Percentiles rank a stretch among this genome's conserved stretches.
Evolutionary conservation across 2,797 vertebrate genomes (phyloP).

Genomic region (Sebastolobus alascanus): DNA sequence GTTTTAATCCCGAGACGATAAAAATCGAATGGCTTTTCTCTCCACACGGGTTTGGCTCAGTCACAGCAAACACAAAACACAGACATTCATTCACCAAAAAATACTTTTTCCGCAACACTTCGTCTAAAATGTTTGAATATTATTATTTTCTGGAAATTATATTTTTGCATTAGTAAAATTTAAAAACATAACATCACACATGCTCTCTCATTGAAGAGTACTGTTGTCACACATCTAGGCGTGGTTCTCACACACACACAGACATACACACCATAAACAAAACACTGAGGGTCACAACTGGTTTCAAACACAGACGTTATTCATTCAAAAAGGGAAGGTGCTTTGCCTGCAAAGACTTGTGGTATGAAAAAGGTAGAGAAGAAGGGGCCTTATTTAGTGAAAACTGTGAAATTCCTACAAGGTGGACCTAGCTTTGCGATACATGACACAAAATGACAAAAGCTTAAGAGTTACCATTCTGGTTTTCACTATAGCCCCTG

Average conservation of each 20-base stretch:
- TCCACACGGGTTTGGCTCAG: slow-evolving; percentile 68
- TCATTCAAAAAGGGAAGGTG: slow-evolving; percentile 54
- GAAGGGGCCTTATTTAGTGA: slow-evolving; percentile 19
- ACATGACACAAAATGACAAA: slow-evolving; percentile 45
- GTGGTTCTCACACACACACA: slow-evolving; percentile 35
- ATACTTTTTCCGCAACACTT: slow-evolving; percentile 9
- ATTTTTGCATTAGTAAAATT: slow-evolving; percentile 53
- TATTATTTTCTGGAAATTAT: slow-evolving; percentile 38
- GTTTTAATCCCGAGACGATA: slow-evolving; percentile 49
- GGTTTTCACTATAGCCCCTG: slow-evolving; percentile 44
- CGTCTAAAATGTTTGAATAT: slow-evolving; percentile 25
- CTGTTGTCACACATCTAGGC: slow-evolving; percentile 26
- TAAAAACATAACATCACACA: slow-evolving; percentile 25
- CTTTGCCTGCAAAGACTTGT: slow-evolving; percentile 82
- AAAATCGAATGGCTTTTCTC: slow-evolving; percentile 76
- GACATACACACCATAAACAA: slow-evolving; percentile 40
- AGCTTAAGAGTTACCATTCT: slow-evolving; percentile 40
- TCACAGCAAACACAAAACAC: slow-evolving; percentile 65
- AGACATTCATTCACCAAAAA: slow-evolving; percentile 23
- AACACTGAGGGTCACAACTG: slow-evolving; percentile 40
- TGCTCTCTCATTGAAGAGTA: slow-evolving; percentile 11
- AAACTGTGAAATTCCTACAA: slow-evolving; percentile 46
- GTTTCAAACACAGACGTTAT: slow-evolving; percentile 50
- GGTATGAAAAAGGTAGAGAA: slow-evolving; percentile 43
- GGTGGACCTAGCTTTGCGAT: slow-evolving; percentile 39